Percentiles rank a stretch among this genome's conserved stretches.
Evolutionary conservation across 30 jellyfish, hydroid and myxozoan genomes (phyloP).

Genomic region (Aurelia aurita complex sp. Pacific): DNA sequence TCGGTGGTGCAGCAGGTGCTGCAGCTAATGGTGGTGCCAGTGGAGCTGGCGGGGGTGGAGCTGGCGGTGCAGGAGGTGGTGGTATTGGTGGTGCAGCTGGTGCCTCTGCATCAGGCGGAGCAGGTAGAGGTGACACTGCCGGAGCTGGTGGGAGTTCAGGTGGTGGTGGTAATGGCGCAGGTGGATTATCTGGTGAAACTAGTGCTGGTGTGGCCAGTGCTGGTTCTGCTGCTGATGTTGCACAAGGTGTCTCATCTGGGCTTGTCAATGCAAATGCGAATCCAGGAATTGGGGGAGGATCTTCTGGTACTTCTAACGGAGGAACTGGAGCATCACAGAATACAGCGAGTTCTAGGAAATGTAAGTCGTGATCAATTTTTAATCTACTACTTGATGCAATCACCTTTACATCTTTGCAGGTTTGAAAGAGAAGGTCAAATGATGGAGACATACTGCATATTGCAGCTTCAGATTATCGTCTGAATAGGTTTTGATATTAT

Average conservation of each 20-base stretch:
- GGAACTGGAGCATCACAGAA: constrained; percentile 24
- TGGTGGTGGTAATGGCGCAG: constrained; percentile 75
- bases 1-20: constrained; percentile 44
- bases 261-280: constrained; percentile 46
- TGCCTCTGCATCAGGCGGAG: constrained; percentile 21
- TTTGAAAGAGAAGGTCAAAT: too few relatives aligned
- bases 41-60: constrained; percentile 69
- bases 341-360: constrained; percentile 54
- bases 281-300: constrained; percentile 31
- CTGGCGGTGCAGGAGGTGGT: constrained; percentile 46
- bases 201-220: constrained; percentile 68
- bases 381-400: too few relatives aligned
- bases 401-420: too few relatives aligned
- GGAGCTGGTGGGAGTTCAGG: constrained; percentile 54
- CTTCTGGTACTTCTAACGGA: constrained; percentile 2
- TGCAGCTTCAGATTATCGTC: too few relatives aligned
- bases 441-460: too few relatives aligned
- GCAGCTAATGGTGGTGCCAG: constrained; percentile 51
- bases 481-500: too few relatives aligned
- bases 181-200: constrained; percentile 58
- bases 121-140: constrained; percentile 6
- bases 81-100: constrained; percentile 18
- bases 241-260: constrained; percentile 56
- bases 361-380: constrained; percentile 5
- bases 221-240: constrained; percentile 59